These are phyloP conservation scores for Eilema sororculum DNA, from an alignment of 2,888 invertebrate genomes.

Conservation along the genomic window DNA sequence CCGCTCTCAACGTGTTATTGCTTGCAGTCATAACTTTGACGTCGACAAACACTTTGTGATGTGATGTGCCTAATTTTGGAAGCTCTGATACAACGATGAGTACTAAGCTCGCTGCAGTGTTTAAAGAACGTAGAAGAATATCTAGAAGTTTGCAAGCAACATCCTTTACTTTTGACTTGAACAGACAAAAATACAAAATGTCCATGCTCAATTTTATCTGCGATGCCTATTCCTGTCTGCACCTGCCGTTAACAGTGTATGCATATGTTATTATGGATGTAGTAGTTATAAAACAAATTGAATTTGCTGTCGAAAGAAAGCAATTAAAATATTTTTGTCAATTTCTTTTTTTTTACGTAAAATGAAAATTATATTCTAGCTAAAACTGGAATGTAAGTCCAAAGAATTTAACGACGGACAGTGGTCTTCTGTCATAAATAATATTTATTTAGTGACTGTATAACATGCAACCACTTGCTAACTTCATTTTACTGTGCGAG, in stretches of 20 bases:
- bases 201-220: not conserved
- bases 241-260: too few relatives aligned
- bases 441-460: constrained; percentile 46
- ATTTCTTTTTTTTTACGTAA: not conserved
- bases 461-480: constrained; percentile 60
- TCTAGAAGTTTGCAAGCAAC: not conserved
- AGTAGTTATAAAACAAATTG: not conserved
- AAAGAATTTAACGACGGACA: constrained; percentile 1
- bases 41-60: not conserved
- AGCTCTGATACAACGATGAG: not conserved
- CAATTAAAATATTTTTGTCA: not conserved
- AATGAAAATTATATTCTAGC: not conserved
- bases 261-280: too few relatives aligned
- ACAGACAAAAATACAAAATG: not conserved
- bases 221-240: too few relatives aligned
- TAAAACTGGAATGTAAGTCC: constrained; percentile 5
- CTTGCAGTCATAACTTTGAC: not conserved
- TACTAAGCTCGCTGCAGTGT: not conserved
- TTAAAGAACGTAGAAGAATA: not conserved
- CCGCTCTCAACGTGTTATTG: not conserved
- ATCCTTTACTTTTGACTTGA: not conserved
- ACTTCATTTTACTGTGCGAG: constrained; percentile 55
- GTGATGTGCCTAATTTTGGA: not conserved
- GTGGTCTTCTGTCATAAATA: constrained; percentile 24
- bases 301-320: not conserved